These are phyloP conservation scores for Melanotaenia pygmaea DNA, from an alignment of 2,797 vertebrate genomes.

Conservation along the genomic window DNA sequence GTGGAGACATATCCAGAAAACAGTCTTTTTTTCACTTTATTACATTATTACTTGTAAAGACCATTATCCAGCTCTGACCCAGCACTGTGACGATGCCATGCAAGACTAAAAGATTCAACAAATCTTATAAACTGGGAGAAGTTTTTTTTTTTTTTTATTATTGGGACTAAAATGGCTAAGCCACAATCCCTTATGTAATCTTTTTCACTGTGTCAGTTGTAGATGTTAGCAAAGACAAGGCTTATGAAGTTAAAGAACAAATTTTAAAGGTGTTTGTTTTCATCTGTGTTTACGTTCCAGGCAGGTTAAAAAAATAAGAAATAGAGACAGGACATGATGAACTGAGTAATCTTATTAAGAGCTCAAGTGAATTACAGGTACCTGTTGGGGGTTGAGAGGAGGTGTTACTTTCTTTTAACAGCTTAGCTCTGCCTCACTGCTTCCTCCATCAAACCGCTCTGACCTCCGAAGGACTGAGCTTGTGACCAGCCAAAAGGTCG, in stretches of 20 bases:
- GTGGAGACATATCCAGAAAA: not conserved
- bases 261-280: slow-evolving; percentile 8
- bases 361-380: slow-evolving; percentile 61
- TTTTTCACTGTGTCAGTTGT: not conserved
- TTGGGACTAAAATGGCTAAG: not conserved
- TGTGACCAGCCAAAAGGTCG: slow-evolving; percentile 38
- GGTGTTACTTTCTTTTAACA: slow-evolving; percentile 55
- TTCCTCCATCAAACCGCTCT: slow-evolving; percentile 37
- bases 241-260: not conserved
- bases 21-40: too few species aligned
- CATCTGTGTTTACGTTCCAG: slow-evolving; percentile 8
- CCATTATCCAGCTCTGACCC: not conserved
- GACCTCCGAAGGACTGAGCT: slow-evolving; percentile 21
- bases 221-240: not conserved
- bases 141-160: too few species aligned
- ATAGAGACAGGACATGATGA: slow-evolving; percentile 37
- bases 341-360: slow-evolving; percentile 70
- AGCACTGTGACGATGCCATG: not conserved
- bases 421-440: slow-evolving; percentile 61
- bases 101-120: not conserved
- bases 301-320: slow-evolving; percentile 23
- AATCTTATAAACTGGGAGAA: not conserved
- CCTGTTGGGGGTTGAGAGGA: slow-evolving; percentile 29
- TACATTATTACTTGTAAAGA: not conserved
- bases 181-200: not conserved